These are phyloP conservation scores for Todiramphus saurophagus DNA, from an alignment of 2,113 vertebrate genomes.

Conservation along the genomic window DNA sequence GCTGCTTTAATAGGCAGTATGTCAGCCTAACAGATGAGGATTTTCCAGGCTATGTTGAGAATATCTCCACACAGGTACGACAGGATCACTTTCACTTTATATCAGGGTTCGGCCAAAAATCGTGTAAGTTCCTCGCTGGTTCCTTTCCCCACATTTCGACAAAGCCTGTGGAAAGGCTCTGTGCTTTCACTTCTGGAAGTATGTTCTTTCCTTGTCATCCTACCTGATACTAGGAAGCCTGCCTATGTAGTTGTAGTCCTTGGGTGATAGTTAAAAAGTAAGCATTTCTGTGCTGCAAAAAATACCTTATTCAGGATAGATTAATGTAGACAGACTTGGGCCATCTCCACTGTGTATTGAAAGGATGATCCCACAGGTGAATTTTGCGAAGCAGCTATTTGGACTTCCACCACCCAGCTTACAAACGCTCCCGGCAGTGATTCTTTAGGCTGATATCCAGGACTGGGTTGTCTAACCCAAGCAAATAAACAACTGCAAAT, in stretches of 20 bases:
- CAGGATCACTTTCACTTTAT: not conserved
- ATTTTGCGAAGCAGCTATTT: not conserved
- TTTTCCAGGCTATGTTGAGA: not conserved
- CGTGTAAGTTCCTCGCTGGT: not conserved
- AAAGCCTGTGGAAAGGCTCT: not conserved
- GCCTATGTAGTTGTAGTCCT: not conserved
- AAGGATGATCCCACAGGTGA: not conserved
- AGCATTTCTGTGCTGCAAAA: not conserved
- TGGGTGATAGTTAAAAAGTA: not conserved
- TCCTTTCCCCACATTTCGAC: not conserved
- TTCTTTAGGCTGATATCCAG: not conserved
- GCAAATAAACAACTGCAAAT: not conserved
- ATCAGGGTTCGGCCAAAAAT: not conserved
- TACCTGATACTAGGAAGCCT: not conserved
- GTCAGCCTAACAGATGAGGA: not conserved
- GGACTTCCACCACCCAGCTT: not conserved
- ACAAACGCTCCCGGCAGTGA: not conserved
- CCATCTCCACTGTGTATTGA: not conserved
- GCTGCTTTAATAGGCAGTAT: not conserved
- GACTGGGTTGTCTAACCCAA: not conserved
- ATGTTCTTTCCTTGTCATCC: not conserved
- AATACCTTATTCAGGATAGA: not conserved
- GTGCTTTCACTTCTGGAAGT: not conserved
- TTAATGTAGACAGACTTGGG: not conserved
- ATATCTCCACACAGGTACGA: not conserved